These are phyloP conservation scores for Embidobia sp. DNA, from an alignment of 2,888 invertebrate species.

Conservation along the genomic window DNA sequence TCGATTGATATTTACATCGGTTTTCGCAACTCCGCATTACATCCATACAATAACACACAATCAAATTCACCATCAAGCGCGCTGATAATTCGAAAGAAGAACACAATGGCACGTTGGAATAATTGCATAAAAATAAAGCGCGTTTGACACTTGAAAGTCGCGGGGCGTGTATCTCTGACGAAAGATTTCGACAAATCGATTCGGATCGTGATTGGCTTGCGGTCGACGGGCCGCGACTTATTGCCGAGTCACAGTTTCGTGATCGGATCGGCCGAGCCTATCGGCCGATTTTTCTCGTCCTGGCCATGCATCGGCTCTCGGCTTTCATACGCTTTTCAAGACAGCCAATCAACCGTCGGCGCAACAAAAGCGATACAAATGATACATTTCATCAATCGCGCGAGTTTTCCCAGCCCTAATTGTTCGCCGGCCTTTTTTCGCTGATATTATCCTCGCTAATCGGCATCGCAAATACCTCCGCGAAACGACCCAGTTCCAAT, in stretches of 20 bases:
- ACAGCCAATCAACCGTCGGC: slow-evolving; percentile 51
- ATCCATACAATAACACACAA: too few species aligned
- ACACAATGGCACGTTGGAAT: not conserved
- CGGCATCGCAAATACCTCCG: slow-evolving; percentile 34
- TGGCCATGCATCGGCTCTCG: slow-evolving; percentile 25
- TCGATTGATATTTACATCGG: too few species aligned
- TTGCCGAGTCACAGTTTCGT: slow-evolving; percentile 62
- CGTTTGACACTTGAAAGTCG: slow-evolving; percentile 48
- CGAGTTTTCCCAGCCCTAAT: slow-evolving; percentile 57
- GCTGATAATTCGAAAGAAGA: not conserved
- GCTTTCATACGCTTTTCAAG: slow-evolving; percentile 46
- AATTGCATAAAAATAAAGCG: slow-evolving; percentile 24
- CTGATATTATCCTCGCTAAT: slow-evolving; percentile 45
- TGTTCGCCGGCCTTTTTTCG: slow-evolving; percentile 26
- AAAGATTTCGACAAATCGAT: slow-evolving; percentile 65
- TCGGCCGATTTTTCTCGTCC: slow-evolving; percentile 58
- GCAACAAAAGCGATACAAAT: slow-evolving; percentile 55
- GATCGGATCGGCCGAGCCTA: slow-evolving; percentile 59
- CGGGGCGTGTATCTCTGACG: slow-evolving; percentile 56
- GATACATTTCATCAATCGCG: slow-evolving; percentile 63
- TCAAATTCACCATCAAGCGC: too few species aligned
- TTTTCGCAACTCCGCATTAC: too few species aligned
- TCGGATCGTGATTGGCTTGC: slow-evolving; percentile 56
- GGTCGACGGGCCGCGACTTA: slow-evolving; percentile 51
- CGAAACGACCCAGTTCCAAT: slow-evolving; percentile 23